Conservation (phyloP, 2,113 vertebrate genomes). For the Solenodon paradoxus region DNA sequence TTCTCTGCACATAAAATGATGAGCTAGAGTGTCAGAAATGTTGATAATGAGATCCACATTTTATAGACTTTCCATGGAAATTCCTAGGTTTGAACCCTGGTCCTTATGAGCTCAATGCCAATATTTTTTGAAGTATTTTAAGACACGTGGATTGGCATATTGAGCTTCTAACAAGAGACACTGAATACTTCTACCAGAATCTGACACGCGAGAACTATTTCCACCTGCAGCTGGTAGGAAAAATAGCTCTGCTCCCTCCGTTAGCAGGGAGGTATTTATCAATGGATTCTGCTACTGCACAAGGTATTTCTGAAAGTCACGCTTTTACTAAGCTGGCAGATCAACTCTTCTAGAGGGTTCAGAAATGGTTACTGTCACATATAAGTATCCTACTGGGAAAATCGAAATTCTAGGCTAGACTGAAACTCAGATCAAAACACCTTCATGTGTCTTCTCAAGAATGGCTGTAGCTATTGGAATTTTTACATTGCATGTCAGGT, state of each 20-base stretch:
- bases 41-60: neutral
- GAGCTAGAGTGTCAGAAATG: neutral
- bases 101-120: neutral
- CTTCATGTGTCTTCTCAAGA: too few relatives aligned
- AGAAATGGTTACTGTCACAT: neutral
- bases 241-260: neutral
- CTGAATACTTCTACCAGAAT: neutral
- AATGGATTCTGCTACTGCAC: neutral
- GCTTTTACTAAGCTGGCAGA: neutral
- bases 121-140: neutral
- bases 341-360: neutral
- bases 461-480: neutral
- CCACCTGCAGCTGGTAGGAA: neutral
- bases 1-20: neutral
- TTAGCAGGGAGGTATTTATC: neutral
- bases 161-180: neutral
- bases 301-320: neutral
- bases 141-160: fast-evolving
- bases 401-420: neutral
- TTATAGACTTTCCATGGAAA: neutral
- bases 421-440: neutral
- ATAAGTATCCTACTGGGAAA: neutral
- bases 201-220: neutral
- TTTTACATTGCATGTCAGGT: neutral
- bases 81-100: neutral